A percentile compares a stretch with the other conserved stretches of the same genome.
phyloP scores from a whole-genome alignment of 2,113 vertebrate species.

The Glareola pratincola region DNA sequence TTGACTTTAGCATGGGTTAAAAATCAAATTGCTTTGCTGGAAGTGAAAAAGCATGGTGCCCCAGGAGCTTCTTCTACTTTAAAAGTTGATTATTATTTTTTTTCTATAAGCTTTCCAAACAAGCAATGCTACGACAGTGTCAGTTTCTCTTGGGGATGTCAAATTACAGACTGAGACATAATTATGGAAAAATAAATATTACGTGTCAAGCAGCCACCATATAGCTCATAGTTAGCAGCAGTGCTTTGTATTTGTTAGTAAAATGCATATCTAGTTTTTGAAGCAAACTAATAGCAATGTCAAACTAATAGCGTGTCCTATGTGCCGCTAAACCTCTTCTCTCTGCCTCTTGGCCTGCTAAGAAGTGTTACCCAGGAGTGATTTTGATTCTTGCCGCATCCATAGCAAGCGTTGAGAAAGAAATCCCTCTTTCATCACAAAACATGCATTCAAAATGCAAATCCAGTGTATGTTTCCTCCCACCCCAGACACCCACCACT shows the following conservation, averaged over 20 bases:
- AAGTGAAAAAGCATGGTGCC: not conserved
- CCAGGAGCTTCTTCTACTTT: not conserved
- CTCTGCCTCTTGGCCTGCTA: not conserved
- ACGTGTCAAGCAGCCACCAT: not conserved
- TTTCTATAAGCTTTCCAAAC: not conserved
- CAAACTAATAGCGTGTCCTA: fast-evolving
- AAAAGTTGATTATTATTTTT: not conserved
- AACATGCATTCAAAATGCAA: not conserved
- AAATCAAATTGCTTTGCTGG: not conserved
- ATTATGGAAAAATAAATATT: not conserved
- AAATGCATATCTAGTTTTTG: not conserved
- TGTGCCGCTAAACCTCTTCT: not conserved
- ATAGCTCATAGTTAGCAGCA: not conserved
- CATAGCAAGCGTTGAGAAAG: not conserved
- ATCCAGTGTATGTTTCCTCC: not conserved
- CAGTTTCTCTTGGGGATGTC: not conserved
- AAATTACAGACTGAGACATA: not conserved
- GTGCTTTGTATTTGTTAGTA: not conserved
- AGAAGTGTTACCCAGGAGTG: not conserved
- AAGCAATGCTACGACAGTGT: not conserved
- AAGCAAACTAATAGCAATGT: not conserved
- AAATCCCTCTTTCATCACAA: not conserved
- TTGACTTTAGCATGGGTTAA: not conserved
- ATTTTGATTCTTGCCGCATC: not conserved
- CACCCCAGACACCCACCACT: fast-evolving